Conservation (phyloP, 2,888 invertebrate genomes). For the Sesia bembeciformis region DNA sequence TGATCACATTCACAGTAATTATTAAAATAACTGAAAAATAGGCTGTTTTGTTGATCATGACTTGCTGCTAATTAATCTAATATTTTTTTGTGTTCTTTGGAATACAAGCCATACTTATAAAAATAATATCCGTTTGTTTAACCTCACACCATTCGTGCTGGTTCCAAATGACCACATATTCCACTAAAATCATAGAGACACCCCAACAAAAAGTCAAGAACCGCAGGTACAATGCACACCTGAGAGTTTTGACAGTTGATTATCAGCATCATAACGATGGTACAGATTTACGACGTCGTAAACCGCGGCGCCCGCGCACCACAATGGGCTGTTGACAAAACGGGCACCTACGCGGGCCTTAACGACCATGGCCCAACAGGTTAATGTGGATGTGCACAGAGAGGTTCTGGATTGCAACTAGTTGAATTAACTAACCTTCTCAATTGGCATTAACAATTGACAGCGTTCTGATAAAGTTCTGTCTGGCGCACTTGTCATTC, state of each 20-base stretch:
- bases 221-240: conserved; percentile 7
- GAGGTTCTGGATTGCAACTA: background rate
- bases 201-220: background rate
- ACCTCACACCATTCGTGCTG: no score
- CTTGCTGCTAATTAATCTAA: no score
- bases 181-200: background rate
- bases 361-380: background rate
- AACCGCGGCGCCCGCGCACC: conserved; percentile 44
- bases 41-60: no score
- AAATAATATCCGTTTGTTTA: no score
- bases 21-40: no score
- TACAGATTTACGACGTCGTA: conserved; percentile 56
- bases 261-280: conserved; percentile 44
- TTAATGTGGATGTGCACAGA: conserved; percentile 16
- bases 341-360: conserved; percentile 19
- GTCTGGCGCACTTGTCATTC: no score
- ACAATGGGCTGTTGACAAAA: conserved; percentile 42
- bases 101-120: no score
- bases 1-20: no score
- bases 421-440: no score
- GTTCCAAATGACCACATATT: background rate
- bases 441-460: no score
- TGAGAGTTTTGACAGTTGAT: conserved; percentile 42
- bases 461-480: no score
- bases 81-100: no score